Evolutionary conservation across 2,113 vertebrate genomes (phyloP), one percentile per base, ranked within the genome.

Genomic region (Sisor rabdophorus): DNA sequence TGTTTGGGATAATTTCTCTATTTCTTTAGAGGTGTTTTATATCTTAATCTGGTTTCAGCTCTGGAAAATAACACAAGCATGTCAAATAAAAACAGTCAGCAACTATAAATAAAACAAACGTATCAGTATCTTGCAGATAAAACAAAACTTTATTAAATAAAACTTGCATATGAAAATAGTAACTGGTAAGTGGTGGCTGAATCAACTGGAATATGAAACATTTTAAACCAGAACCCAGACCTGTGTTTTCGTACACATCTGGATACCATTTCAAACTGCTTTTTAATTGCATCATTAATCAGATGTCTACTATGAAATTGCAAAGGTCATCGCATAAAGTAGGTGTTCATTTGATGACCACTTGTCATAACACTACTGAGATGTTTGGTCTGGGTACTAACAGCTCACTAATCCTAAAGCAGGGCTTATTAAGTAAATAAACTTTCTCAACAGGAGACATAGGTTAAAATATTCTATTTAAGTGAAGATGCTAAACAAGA

Each of bases 241-340:
- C 70, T 63, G 76, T 15, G 60, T 81, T 69, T 78, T 73, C 72
- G 81, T 79, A 67, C 22, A 80, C 85, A 86, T 86, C 61, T 85
- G 82, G 74, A 75, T 53, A 59, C 76, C 78, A 85, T 83, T 86
- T 54, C 70, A 74, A 85, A 80, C 67, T 65, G 59, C 73, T 80
- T 80, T 82, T 84, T 80, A 84, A 86, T 80, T 77, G 75, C 73
- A 55, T 50, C 80, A 86, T 84, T 79, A 83, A 86, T 86, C 78
- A 86, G 67, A 82, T 77, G 71, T 71, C 71, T 24, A 54, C 69
- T 68, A 73, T 19, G 15, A 68, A 64, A 65, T 73, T 63, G 28
- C 60, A 75, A 73, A 71, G 79, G 75, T 80, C 58, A 73, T 47
- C 67, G 20, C 52, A 77, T 80, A 78, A 82, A 80, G 73, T 53